phyloP scores from a whole-genome alignment of 2,888 invertebrate species.

The Dolichomitus sp. region DNA sequence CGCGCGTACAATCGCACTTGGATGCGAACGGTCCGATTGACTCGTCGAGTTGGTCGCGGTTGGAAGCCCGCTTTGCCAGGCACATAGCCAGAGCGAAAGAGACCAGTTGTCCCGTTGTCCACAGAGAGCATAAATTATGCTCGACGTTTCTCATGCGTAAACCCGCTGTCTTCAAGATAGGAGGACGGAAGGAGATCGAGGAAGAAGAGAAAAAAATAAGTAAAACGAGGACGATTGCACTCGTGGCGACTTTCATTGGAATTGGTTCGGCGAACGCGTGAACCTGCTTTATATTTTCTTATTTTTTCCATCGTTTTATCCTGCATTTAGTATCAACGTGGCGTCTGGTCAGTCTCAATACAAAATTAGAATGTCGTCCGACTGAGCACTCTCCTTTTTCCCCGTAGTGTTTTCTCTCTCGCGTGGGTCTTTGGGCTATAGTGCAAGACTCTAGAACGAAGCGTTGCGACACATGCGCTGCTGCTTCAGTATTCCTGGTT shows the following conservation, averaged over 20 bases:
- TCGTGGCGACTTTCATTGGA: conserved; percentile 42
- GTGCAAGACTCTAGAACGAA: conserved; percentile 18
- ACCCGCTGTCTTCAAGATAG: conserved; percentile 1
- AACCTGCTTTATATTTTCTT: conserved; percentile 27
- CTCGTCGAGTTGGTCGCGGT: conserved; percentile 69
- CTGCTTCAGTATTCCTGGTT: neutral
- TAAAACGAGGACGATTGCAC: conserved; percentile 2
- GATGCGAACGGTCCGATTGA: conserved; percentile 72
- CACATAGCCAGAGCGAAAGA: conserved; percentile 39
- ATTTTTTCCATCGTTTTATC: conserved; percentile 1
- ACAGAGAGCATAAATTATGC: conserved; percentile 62
- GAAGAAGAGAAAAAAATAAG: conserved; percentile 12
- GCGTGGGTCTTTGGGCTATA: neutral
- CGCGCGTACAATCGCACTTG: conserved; percentile 59
- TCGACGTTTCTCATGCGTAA: conserved; percentile 33
- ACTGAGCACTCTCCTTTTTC: conserved; percentile 61
- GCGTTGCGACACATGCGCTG: conserved; percentile 16
- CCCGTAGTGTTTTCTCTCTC: conserved; percentile 1
- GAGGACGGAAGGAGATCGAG: conserved; percentile 11
- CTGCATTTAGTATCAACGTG: conserved; percentile 63
- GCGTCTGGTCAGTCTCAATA: conserved; percentile 70
- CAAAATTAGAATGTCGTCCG: conserved; percentile 74
- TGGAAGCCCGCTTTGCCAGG: conserved; percentile 31
- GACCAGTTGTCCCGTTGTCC: conserved; percentile 55
- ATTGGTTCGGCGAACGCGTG: conserved; percentile 42